phyloP scores from a whole-genome alignment of 1,140 invertebrate genomes.

The Samia ricini region DNA sequence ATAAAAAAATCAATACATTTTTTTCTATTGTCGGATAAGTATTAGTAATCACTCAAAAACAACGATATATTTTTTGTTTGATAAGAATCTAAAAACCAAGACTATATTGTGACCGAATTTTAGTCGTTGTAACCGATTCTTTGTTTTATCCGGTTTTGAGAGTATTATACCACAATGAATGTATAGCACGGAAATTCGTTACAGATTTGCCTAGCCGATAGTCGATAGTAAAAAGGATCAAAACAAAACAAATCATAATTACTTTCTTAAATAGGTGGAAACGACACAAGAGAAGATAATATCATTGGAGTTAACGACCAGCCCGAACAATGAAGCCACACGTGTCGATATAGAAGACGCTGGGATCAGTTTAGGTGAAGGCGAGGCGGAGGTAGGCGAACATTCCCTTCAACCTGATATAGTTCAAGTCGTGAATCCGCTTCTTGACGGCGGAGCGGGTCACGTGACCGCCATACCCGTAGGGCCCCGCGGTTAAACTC shows the following conservation, averaged over 20 bases:
- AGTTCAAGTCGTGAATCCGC: constrained; percentile 72
- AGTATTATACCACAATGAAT: too few species aligned
- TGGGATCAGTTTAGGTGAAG: constrained; percentile 69
- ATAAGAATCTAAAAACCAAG: too few species aligned
- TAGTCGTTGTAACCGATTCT: too few species aligned
- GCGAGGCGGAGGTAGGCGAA: constrained; percentile 68
- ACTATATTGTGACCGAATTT: too few species aligned
- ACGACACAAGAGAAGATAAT: constrained; percentile 93
- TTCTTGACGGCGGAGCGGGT: constrained; percentile 67
- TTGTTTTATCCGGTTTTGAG: too few species aligned
- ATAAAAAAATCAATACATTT: too few species aligned
- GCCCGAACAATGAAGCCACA: constrained; percentile 79
- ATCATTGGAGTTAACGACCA: constrained; percentile 87
- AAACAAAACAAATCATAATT: not conserved
- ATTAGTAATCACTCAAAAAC: too few species aligned
- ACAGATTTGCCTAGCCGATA: not conserved
- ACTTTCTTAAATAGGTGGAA: constrained; percentile 82
- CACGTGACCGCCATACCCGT: constrained; percentile 72
- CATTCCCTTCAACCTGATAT: constrained; percentile 70
- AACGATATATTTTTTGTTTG: too few species aligned
- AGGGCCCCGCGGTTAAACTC: constrained; percentile 54
- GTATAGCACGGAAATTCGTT: not conserved
- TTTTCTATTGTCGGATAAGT: too few species aligned
- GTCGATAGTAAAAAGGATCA: not conserved
- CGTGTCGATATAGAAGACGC: constrained; percentile 68